Conservation (phyloP, 2,113 vertebrate species). For the Scortum barcoo region DNA sequence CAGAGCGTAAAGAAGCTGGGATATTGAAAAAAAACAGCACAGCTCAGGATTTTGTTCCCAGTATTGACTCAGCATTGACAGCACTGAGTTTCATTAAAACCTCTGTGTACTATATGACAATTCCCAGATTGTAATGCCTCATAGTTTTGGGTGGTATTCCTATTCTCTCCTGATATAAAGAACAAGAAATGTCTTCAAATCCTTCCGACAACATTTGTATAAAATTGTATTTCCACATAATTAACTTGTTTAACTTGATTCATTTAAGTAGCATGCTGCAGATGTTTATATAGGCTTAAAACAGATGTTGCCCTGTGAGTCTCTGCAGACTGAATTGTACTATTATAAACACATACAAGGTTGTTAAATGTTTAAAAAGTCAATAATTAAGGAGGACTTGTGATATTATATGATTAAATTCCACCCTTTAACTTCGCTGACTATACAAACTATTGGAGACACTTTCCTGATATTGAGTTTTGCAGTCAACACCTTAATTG, state of each 20-base stretch:
- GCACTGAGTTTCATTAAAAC: background rate
- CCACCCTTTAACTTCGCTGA: background rate
- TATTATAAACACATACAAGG: too few relatives aligned
- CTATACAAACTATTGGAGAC: background rate
- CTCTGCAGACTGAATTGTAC: background rate
- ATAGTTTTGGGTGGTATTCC: background rate
- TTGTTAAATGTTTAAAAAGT: background rate
- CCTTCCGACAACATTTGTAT: background rate
- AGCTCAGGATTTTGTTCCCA: background rate
- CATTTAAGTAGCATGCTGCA: background rate
- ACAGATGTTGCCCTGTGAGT: background rate
- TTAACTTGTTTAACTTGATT: background rate
- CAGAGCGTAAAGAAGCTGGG: conserved; percentile 5
- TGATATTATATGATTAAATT: conserved; percentile 14
- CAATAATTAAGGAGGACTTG: background rate
- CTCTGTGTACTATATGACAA: background rate
- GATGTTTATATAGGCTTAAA: background rate
- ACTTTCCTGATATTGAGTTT: background rate
- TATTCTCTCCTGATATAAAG: background rate
- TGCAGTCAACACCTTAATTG: background rate
- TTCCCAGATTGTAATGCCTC: background rate
- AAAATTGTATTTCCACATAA: background rate
- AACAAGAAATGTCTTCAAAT: background rate
- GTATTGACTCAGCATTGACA: background rate
- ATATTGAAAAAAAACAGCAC: conserved; percentile 4